phyloP scores from a whole-genome alignment of 2,797 vertebrate genomes.

The Hephaestus fuliginosus region DNA sequence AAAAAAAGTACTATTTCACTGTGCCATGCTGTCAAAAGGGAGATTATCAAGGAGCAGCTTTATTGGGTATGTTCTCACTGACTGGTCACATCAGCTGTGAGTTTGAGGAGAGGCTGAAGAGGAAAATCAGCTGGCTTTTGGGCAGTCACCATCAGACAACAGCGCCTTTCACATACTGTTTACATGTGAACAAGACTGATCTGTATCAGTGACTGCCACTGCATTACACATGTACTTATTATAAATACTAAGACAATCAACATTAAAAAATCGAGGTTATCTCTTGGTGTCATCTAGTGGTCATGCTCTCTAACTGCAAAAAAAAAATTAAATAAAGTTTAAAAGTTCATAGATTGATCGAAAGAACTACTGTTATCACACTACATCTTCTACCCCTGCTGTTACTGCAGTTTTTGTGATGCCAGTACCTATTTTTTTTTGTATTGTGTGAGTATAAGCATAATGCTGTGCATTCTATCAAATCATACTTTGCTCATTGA shows the following conservation, averaged over 20 bases:
- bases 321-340: constrained; percentile 31
- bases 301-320: constrained; percentile 89
- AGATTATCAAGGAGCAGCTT: constrained; percentile 64
- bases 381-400: not conserved
- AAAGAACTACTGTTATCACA: not conserved
- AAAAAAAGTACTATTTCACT: constrained; percentile 64
- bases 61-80: not conserved
- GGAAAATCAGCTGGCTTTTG: not conserved
- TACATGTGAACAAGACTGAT: not conserved
- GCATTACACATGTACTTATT: not conserved
- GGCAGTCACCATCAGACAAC: constrained; percentile 27
- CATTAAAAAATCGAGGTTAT: constrained; percentile 87
- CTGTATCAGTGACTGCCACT: not conserved
- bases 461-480: not conserved
- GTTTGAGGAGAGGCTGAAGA: constrained; percentile 10
- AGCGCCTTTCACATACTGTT: constrained; percentile 8
- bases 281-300: constrained; percentile 99
- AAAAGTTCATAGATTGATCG: not conserved
- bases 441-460: not conserved
- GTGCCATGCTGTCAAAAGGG: not conserved
- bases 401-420: not conserved
- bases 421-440: not conserved
- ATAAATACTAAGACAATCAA: constrained; percentile 27
- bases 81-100: not conserved
- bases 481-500: not conserved